These are phyloP conservation scores for Dryobota labecula DNA, from an alignment of 2,888 invertebrate species.

Conservation along the genomic window DNA sequence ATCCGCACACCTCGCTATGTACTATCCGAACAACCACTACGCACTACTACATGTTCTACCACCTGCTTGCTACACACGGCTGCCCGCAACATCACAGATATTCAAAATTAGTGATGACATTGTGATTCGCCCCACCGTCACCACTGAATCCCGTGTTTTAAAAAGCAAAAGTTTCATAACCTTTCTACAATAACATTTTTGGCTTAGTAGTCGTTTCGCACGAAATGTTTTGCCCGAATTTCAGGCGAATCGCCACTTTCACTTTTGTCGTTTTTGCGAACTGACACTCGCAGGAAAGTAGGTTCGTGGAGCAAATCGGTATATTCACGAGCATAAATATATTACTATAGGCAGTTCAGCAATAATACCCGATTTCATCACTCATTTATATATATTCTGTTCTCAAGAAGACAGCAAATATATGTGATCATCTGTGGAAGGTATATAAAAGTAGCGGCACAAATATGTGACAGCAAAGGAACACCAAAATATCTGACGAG, in stretches of 20 bases:
- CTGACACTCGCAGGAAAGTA: not conserved
- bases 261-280: not conserved
- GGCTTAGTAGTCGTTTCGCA: not conserved
- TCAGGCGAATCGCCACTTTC: not conserved
- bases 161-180: not conserved
- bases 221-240: not conserved
- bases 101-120: not conserved
- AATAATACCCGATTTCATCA: not conserved
- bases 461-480: no score
- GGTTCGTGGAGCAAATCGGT: not conserved
- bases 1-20: conserved; percentile 72
- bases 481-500: no score
- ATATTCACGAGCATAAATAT: no score
- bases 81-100: not conserved
- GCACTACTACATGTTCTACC: conserved; percentile 11
- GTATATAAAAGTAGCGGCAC: no score
- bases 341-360: not conserved
- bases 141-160: not conserved
- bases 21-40: conserved; percentile 59
- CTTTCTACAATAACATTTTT: not conserved
- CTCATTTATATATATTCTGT: no score
- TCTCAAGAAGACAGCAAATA: not conserved
- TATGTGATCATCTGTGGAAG: no score
- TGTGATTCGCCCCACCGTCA: not conserved
- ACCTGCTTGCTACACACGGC: not conserved